Evolutionary conservation across 2,888 invertebrate genomes (phyloP), one percentile per base, ranked within the genome.

Genomic region (Dasypogon diadema): DNA sequence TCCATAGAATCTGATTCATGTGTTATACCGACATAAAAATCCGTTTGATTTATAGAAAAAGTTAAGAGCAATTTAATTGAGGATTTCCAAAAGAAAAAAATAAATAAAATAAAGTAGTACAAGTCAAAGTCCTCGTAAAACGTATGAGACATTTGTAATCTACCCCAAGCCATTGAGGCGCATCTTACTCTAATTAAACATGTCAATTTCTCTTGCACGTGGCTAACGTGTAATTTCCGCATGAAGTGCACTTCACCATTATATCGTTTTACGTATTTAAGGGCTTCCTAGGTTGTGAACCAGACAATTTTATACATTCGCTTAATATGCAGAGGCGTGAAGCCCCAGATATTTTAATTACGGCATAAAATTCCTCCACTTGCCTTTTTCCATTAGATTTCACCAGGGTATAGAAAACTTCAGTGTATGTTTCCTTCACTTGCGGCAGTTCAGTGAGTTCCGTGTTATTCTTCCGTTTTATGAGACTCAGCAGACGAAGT

Each of bases 321-420:
- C 21, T 37, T 37, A 60, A 60, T 60, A 30, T 21, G 22, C 60
- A 37, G 18, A 12, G 21, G 60, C 37, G 12, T 26, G 14, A 21
- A 60, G 60, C 18, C 60, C 18, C 37, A 60, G 60, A 34, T 60
- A 60, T 60, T 60, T 60, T 60, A 60, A 60, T 60, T 60, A 60
- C 60, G n/a, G 1, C 6, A 18, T 34, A 60, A 37, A 34, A 37
- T 37, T 21, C 60, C 34, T 18, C 18, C 26, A 16, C 10, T 51
- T 18, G 2, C 4, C n/a, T 18, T 18, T 3, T n/a, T 12, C n/a
- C 18, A 51, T 6, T n/a, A 4, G 16, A 48, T 48, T 48, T 12
- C 12, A 48, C 48, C n/a, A 14, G 48, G 6, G 18, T 42, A 18
- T 37, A 18, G 1, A 10, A 30, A 30, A 42, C 2, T 42, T 12